These are phyloP conservation scores for Stenoptilia bipunctidactyla DNA, from an alignment of 2,888 invertebrate species.

Conservation along the genomic window DNA sequence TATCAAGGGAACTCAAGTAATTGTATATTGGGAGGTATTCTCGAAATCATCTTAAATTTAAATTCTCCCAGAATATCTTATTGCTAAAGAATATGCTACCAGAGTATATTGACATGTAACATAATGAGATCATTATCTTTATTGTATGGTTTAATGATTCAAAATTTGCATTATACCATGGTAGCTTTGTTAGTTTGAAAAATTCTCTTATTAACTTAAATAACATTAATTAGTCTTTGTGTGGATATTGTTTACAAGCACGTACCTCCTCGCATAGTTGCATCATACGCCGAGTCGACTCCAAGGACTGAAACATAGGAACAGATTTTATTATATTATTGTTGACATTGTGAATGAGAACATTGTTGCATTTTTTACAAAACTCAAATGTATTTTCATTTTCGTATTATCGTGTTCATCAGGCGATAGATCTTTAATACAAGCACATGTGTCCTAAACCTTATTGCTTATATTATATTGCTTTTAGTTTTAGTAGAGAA, in stretches of 20 bases:
- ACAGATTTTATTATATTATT: no score
- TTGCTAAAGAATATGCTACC: conserved; percentile 4
- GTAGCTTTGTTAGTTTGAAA: not conserved
- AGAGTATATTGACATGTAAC: not conserved
- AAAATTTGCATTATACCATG: not conserved
- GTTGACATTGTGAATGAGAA: no score
- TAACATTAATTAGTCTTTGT: conserved; percentile 5
- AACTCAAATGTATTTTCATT: no score
- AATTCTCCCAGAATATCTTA: conserved; percentile 19
- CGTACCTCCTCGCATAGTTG: conserved; percentile 93
- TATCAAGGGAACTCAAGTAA: conserved; percentile 8
- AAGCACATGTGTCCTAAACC: no score
- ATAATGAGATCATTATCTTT: not conserved
- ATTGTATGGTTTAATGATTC: not conserved
- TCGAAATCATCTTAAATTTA: conserved; percentile 25
- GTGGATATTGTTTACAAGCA: conserved; percentile 8
- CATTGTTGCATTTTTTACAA: no score
- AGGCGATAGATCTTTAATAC: no score
- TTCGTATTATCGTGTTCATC: no score
- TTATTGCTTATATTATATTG: no score
- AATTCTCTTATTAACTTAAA: conserved; percentile 1
- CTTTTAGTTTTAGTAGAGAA: no score
- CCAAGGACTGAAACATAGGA: conserved; percentile 85
- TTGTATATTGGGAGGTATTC: conserved; percentile 39
- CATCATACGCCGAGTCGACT: conserved; percentile 93